These are phyloP conservation scores for Cosmia pyralina DNA, from an alignment of 2,888 invertebrate genomes.

Conservation along the genomic window DNA sequence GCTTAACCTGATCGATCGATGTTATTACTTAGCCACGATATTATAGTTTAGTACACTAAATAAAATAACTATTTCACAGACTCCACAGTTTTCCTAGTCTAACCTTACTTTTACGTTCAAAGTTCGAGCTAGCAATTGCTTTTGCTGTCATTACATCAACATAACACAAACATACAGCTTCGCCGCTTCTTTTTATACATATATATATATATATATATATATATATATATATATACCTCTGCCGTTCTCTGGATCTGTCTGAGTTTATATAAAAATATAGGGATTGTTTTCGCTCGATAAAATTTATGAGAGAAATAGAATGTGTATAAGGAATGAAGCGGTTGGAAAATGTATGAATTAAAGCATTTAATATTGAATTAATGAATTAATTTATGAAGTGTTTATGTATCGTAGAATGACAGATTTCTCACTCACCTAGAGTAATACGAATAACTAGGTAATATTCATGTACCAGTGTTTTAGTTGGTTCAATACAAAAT, in stretches of 20 bases:
- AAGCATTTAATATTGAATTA: not conserved
- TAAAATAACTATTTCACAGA: not conserved
- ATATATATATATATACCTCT: not conserved
- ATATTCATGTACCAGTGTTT: not conserved
- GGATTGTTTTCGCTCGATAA: not conserved
- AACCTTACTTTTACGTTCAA: slow-evolving; percentile 47
- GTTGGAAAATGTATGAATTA: not conserved
- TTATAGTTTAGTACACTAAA: not conserved
- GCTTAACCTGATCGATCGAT: no score
- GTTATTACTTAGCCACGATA: no score
- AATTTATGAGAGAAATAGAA: not conserved
- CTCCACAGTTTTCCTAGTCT: slow-evolving; percentile 38
- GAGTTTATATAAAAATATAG: not conserved
- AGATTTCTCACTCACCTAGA: no score
- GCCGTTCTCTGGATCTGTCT: not conserved
- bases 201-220: no score
- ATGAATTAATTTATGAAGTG: not conserved
- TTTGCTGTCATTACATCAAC: slow-evolving; percentile 49
- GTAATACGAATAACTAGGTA: no score
- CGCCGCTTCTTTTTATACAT: not conserved
- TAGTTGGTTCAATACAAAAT: not conserved
- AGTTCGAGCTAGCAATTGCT: slow-evolving; percentile 46
- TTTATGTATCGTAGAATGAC: no score
- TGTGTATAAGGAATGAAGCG: not conserved
- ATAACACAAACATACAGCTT: slow-evolving; percentile 40